Evolutionary conservation across 1,140 invertebrate genomes (phyloP).

Genomic region (Caenorhabditis latens): DNA sequence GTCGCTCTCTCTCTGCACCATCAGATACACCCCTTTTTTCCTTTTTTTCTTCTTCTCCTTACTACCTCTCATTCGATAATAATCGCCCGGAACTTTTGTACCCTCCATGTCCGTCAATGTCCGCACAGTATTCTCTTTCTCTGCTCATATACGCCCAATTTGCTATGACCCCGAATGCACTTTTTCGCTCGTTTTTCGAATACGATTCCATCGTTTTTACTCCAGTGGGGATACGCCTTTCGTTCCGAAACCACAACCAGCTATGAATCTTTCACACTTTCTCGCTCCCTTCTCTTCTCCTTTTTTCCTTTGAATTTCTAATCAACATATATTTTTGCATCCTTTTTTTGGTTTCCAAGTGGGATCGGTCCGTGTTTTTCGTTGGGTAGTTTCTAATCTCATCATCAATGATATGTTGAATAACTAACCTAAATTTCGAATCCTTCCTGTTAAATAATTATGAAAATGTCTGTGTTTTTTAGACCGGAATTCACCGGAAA

Average conservation of each 20-base stretch:
- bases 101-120: background rate
- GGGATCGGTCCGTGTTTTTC: background rate
- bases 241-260: background rate
- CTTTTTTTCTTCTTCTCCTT: background rate
- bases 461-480: background rate
- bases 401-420: no score
- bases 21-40: conserved; percentile 26
- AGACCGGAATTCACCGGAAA: background rate
- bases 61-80: background rate
- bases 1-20: background rate
- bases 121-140: background rate
- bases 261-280: conserved; percentile 49
- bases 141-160: conserved; percentile 51
- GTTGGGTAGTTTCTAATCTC: no score
- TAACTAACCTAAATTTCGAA: no score
- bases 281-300: background rate
- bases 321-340: conserved; percentile 4
- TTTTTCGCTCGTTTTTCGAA: background rate
- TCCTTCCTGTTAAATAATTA: no score
- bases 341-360: background rate
- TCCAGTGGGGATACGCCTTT: conserved; percentile 2
- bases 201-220: background rate
- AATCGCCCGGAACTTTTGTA: background rate
- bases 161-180: conserved; percentile 49
- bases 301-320: conserved; percentile 32